Evolutionary conservation across 2,797 vertebrate genomes (phyloP).

Genomic region (Chrosomus eos): DNA sequence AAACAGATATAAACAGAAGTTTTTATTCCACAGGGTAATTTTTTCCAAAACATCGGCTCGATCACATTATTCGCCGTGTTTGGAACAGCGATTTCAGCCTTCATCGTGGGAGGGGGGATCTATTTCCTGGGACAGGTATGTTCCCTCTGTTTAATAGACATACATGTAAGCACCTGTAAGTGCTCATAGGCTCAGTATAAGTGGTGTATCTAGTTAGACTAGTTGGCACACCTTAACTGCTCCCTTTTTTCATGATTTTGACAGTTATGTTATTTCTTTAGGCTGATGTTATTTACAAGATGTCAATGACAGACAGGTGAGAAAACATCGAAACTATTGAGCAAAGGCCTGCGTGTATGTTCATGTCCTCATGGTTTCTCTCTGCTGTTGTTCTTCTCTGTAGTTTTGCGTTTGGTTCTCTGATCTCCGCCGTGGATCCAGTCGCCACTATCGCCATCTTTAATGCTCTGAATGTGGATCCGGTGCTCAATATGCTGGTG

Average conservation of each 20-base stretch:
- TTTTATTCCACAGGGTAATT: conserved; percentile 87
- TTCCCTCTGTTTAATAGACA: neutral
- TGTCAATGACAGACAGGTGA: conserved; percentile 99
- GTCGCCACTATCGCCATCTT: conserved; percentile 99
- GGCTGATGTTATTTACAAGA: conserved; percentile 99
- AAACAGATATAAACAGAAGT: neutral
- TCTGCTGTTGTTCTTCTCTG: conserved; percentile 13
- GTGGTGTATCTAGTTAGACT: conserved; percentile 3
- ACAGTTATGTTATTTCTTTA: conserved; percentile 68
- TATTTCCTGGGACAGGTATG: conserved; percentile 95
- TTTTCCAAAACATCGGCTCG: conserved; percentile 99
- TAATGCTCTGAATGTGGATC: conserved; percentile 97
- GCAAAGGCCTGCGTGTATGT: neutral
- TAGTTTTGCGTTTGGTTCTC: conserved; percentile 96
- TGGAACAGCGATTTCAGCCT: conserved; percentile 95
- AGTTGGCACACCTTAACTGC: neutral
- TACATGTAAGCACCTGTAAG: neutral
- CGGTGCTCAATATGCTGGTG: conserved; percentile 98
- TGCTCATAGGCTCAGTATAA: neutral
- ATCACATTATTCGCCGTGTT: conserved; percentile 97
- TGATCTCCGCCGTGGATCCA: conserved; percentile 97
- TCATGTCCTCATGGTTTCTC: neutral
- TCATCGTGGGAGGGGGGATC: conserved; percentile 97
- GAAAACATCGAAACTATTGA: conserved; percentile 31
- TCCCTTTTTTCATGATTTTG: neutral